Conservation (phyloP, 2,113 vertebrate genomes). For the Pantherophis guttatus region DNA sequence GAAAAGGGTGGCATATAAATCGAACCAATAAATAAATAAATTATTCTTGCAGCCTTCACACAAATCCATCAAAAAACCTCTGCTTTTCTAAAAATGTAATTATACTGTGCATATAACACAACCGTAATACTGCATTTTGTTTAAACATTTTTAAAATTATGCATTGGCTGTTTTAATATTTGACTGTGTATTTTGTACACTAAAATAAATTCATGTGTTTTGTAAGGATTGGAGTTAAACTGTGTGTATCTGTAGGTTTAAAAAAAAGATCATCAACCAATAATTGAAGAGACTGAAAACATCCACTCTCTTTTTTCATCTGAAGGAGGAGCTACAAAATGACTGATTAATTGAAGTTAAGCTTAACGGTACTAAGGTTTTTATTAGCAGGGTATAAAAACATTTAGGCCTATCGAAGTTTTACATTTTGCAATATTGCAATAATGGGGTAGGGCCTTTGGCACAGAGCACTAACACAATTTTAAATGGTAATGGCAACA, state of each 20-base stretch:
- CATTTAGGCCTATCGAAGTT: neutral
- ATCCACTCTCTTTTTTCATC: neutral
- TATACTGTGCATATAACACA: fast-evolving
- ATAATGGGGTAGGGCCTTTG: neutral
- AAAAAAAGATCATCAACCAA: neutral
- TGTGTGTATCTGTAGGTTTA: neutral
- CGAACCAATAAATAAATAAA: too few relatives aligned
- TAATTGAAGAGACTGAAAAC: neutral
- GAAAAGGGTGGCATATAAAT: too few relatives aligned
- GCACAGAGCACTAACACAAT: neutral
- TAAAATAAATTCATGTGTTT: neutral
- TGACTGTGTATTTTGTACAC: neutral
- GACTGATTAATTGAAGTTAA: neutral
- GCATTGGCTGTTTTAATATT: neutral
- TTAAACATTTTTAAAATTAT: neutral
- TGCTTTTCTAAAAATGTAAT: constrained; percentile 6
- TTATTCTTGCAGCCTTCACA: neutral
- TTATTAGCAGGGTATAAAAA: neutral
- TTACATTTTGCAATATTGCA: constrained; percentile 14
- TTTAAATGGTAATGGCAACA: neutral
- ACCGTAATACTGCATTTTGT: neutral
- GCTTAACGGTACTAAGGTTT: neutral
- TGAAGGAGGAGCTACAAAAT: neutral
- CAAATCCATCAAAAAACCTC: fast-evolving
- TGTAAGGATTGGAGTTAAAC: neutral